These are phyloP conservation scores for Diloba caeruleocephala DNA, from an alignment of 2,888 invertebrate genomes.

Conservation along the genomic window DNA sequence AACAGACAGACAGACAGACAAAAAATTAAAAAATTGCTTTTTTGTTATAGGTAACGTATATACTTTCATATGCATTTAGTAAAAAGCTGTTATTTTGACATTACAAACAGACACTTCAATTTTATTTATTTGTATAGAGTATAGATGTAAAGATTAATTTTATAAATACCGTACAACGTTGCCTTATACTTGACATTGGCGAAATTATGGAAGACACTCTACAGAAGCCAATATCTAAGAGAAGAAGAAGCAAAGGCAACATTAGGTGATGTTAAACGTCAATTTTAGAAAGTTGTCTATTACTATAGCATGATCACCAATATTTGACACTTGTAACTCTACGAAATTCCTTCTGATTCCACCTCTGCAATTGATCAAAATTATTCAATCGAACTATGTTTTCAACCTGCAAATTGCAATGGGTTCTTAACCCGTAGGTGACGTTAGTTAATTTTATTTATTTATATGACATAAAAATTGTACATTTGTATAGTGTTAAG, in stretches of 20 bases:
- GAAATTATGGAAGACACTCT: too few species aligned
- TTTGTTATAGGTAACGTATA: too few species aligned
- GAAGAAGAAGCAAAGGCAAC: conserved; percentile 54
- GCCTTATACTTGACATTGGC: too few species aligned
- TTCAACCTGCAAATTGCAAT: conserved; percentile 87
- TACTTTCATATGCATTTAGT: too few species aligned
- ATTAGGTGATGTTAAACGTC: conserved; percentile 65
- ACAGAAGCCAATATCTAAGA: too few species aligned
- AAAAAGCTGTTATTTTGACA: too few species aligned
- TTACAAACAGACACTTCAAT: too few species aligned
- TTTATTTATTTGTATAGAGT: too few species aligned
- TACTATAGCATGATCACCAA: conserved; percentile 62
- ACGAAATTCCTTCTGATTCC: conserved; percentile 57
- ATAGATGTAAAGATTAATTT: too few species aligned
- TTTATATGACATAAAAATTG: conserved; percentile 83
- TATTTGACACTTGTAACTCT: conserved; percentile 70
- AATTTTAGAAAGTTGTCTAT: conserved; percentile 85
- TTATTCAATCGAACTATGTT: conserved; percentile 75
- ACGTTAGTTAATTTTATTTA: conserved; percentile 87
- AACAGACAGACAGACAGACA: too few species aligned
- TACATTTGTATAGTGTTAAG: conserved; percentile 86
- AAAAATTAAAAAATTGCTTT: too few species aligned
- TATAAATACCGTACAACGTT: too few species aligned
- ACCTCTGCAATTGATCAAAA: conserved; percentile 69
- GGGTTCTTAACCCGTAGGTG: conserved; percentile 88